Base-by-base conservation (phyloP, 1,140 invertebrate species). In the Tigriopus japonicus region DNA sequence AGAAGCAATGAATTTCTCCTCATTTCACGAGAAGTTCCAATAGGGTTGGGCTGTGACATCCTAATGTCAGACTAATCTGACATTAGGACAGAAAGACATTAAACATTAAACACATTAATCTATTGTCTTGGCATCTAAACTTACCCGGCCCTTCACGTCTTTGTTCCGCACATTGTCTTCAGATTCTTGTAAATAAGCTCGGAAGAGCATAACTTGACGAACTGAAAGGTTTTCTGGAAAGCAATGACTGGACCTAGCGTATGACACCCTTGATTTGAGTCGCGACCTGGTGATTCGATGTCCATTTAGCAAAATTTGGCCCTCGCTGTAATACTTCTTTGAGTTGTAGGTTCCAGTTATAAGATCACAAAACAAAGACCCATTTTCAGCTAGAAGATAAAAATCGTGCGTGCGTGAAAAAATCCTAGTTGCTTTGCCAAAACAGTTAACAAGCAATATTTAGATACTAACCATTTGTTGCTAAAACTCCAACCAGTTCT, bases 401-500 rank as follows among this genome's bases (percentile, higher is more conserved):
- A n/a, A n/a, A n/a, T n/a, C n/a, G n/a, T n/a, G n/a, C n/a, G n/a
- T n/a, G n/a, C n/a, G n/a, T n/a, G n/a, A n/a, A n/a, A n/a, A n/a
- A n/a, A n/a, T n/a, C n/a, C n/a, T n/a, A n/a, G n/a, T n/a, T n/a
- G n/a, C n/a, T n/a, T n/a, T n/a, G n/a, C n/a, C n/a, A n/a, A n/a
- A n/a, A n/a, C n/a, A n/a, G n/a, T n/a, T n/a, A n/a, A n/a, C n/a
- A n/a, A n/a, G 45, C 13, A 21, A 35, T 14, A 3, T 2, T 5
- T 49, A 17, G 5, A 15, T 21, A 49, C 68, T 72, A 65, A 78
- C 76, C 75, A 52, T 69, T 71, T 0, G 90, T 94, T 0, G 89
- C 81, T 80, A 95, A 82, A 12, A 95, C 76, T 0, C 87, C 87
- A 60, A 95, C 71, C 13, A 94, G 79, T 73, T 95, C 91, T 6